Base-by-base conservation (phyloP, 2,888 invertebrate species). In the Netelia fuscicornis region DNA sequence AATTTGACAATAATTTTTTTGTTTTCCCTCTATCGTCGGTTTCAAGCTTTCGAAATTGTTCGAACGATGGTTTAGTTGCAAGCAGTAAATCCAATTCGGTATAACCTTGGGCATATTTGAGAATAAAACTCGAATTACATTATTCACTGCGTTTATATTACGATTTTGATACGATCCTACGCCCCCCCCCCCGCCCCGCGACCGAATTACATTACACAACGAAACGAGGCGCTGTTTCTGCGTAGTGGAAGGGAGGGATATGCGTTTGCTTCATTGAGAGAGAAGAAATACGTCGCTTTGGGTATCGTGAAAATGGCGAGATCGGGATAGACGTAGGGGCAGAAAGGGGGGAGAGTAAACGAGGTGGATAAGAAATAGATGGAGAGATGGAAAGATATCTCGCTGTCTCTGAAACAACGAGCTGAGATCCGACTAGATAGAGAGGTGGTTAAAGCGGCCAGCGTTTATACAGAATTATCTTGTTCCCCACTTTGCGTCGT, bases 391-490 rank as follows among this genome's bases (percentile, higher is more conserved):
- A 30, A 42, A 17, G 23, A 80, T 58, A 48, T 25, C 64, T 30
- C 52, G 13, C 10, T 10, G n/a, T 65, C 20, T 48, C 64, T 60
- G 1, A 62, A 25, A 10, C n/a, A 42, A 65, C 30, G 30, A 30
- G 30, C 30, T 30, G 17, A 81, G 81, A 81, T 81, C 68, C 62
- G 10, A 56, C 56, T 74, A 81, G 77, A 84, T 77, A 77, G 77
- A 65, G 68, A 65, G 74, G 68, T 64, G 81, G 84, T 81, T 81
- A 52, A 74, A 84, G 77, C 80, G 64, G 52, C 64, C 42, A 44
- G 64, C 81, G 84, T 84, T 84, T 75, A 75, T 81, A 81, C 78
- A 64, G 70, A 84, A 84, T 84, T 70, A 84, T 84, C 81, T 84
- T 70, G 81, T 81, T 72, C 54, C 72, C 72, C 67, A 42, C 52